These are phyloP conservation scores for Drosophila ficusphila DNA, from an alignment of 1,140 invertebrate species.

Conservation along the genomic window DNA sequence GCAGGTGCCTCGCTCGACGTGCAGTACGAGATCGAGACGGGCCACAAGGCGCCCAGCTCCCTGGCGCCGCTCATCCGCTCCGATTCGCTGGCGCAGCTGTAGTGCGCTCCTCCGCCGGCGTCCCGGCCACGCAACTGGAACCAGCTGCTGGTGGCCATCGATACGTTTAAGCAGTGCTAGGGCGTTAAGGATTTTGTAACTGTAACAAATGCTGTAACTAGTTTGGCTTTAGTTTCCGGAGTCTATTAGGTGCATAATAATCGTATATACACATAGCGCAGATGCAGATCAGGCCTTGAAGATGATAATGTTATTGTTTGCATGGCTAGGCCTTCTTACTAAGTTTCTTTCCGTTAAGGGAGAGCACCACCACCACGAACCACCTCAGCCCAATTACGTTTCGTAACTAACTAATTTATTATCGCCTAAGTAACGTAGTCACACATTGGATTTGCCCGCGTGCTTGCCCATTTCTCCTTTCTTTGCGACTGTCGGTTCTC, in stretches of 20 bases:
- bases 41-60: constrained; percentile 90
- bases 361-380: constrained; percentile 10
- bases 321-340: constrained; percentile 44
- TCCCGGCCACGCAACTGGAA: constrained; percentile 25
- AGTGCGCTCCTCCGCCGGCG: constrained; percentile 66
- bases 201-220: constrained; percentile 76
- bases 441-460: constrained; percentile 30
- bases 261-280: constrained; percentile 8
- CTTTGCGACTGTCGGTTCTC: constrained; percentile 13
- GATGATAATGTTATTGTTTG: constrained; percentile 51
- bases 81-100: constrained; percentile 89
- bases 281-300: constrained; percentile 37
- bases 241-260: constrained; percentile 43
- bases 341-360: constrained; percentile 15
- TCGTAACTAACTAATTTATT: constrained; percentile 63
- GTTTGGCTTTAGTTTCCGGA: constrained; percentile 66
- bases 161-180: constrained; percentile 53
- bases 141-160: constrained; percentile 54
- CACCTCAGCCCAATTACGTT: constrained; percentile 51
- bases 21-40: constrained; percentile 91
- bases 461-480: constrained; percentile 1
- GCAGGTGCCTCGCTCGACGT: constrained; percentile 89
- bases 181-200: constrained; percentile 47
- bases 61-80: constrained; percentile 92
- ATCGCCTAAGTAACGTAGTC: constrained; percentile 49